phyloP scores from a whole-genome alignment of 2,888 invertebrate genomes.

The Thereva unica region DNA sequence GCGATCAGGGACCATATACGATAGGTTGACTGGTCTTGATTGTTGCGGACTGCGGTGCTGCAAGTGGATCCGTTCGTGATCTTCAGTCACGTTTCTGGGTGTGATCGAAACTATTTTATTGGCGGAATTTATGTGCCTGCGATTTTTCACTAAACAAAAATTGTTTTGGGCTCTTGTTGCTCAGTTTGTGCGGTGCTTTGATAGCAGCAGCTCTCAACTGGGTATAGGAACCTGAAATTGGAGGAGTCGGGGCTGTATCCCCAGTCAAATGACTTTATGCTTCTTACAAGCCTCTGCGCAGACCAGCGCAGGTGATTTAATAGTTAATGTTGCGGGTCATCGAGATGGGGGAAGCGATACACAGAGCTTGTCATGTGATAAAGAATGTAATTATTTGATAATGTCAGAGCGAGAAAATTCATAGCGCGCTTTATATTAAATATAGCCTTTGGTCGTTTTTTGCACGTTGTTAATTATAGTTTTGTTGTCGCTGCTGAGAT shows the following conservation, averaged over 20 bases:
- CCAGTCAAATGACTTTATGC: slow-evolving; percentile 25
- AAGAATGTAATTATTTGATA: slow-evolving; percentile 43
- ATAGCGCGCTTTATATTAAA: neutral
- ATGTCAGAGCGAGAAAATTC: slow-evolving; percentile 26
- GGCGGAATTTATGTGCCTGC: slow-evolving; percentile 50
- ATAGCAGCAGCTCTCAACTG: neutral
- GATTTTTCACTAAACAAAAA: slow-evolving; percentile 36
- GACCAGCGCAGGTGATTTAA: slow-evolving; percentile 40
- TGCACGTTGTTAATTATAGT: too few relatives aligned
- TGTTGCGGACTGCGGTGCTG: slow-evolving; percentile 8
- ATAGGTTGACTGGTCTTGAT: slow-evolving; percentile 17
- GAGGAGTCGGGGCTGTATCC: neutral
- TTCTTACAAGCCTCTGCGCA: slow-evolving; percentile 19
- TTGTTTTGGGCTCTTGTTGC: slow-evolving; percentile 14
- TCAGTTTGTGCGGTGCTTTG: neutral
- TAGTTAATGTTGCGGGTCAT: slow-evolving; percentile 39
- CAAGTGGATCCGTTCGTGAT: slow-evolving; percentile 47
- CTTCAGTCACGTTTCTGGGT: slow-evolving; percentile 54
- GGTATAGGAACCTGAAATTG: neutral
- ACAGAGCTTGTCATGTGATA: slow-evolving; percentile 38
- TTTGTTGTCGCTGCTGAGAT: too few relatives aligned
- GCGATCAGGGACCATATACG: slow-evolving; percentile 25
- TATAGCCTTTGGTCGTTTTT: too few relatives aligned
- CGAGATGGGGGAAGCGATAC: slow-evolving; percentile 36
- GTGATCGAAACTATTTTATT: slow-evolving; percentile 55